These are phyloP conservation scores for Chelonus formosanus DNA, from an alignment of 2,888 invertebrate species.

Conservation along the genomic window DNA sequence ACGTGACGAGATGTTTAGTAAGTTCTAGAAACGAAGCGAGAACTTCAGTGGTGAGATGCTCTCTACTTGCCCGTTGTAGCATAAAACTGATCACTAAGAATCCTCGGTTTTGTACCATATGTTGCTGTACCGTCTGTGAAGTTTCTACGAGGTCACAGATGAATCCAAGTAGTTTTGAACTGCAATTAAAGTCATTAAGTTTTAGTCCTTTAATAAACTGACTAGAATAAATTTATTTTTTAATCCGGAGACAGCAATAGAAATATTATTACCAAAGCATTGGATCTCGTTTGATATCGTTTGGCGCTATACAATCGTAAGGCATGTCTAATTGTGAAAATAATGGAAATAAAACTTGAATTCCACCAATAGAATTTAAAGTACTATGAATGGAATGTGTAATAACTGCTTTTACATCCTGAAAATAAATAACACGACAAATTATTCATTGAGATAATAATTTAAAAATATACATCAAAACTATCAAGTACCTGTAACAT, in stretches of 20 bases:
- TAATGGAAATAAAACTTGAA: constrained; percentile 96
- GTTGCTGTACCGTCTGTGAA: constrained; percentile 97
- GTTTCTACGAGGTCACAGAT: constrained; percentile 97
- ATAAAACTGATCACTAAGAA: constrained; percentile 98
- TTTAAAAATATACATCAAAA: neutral
- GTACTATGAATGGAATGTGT: constrained; percentile 99
- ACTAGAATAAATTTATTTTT: neutral
- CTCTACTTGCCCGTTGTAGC: constrained; percentile 90
- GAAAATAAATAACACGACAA: constrained; percentile 54
- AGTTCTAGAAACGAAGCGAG: constrained; percentile 90
- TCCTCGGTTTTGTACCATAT: constrained; percentile 98
- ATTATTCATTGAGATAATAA: too few species aligned
- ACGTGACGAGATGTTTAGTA: constrained; percentile 92
- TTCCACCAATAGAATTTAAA: constrained; percentile 97
- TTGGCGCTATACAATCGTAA: constrained; percentile 79
- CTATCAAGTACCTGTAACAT: constrained; percentile 88
- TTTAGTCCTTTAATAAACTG: constrained; percentile 27
- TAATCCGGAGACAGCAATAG: constrained; percentile 18
- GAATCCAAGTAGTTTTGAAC: constrained; percentile 95
- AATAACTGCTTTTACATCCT: constrained; percentile 99
- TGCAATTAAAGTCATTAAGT: constrained; percentile 57
- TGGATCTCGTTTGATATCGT: constrained; percentile 86
- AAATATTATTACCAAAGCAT: constrained; percentile 78
- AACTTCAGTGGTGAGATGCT: constrained; percentile 94
- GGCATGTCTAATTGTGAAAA: constrained; percentile 97